phyloP scores from a whole-genome alignment of 2,113 vertebrate genomes.

The Nyctereutes procyonoides region DNA sequence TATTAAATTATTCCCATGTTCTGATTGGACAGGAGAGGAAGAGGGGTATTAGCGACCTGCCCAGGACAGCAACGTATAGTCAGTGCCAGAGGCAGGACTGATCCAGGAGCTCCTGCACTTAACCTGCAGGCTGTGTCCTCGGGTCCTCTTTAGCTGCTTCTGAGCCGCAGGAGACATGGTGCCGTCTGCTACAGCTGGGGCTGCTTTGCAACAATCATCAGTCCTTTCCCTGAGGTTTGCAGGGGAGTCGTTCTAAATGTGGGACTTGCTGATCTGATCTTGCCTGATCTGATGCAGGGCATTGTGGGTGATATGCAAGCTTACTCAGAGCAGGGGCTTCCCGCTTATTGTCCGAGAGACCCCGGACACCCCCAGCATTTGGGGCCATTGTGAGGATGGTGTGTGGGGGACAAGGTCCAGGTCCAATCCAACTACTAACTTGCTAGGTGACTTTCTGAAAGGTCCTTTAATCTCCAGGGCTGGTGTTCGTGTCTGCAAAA shows the following conservation, averaged over 20 bases:
- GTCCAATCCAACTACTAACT: neutral
- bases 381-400: neutral
- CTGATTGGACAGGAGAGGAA: neutral
- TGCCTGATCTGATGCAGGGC: too few relatives aligned
- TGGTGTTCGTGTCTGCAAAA: neutral
- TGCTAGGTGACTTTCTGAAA: neutral
- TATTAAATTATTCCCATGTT: neutral
- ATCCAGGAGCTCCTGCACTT: neutral
- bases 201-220: neutral
- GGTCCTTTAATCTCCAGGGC: neutral
- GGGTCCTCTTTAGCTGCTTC: neutral
- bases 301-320: neutral
- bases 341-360: neutral
- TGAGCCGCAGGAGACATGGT: rapidly evolving
- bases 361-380: rapidly evolving
- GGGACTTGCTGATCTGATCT: neutral
- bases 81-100: neutral
- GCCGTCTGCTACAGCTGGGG: neutral
- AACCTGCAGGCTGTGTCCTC: rapidly evolving
- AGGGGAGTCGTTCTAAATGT: neutral
- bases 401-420: neutral
- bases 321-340: neutral
- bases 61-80: neutral
- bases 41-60: neutral
- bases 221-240: neutral